Base-by-base conservation (phyloP, 2,888 invertebrate genomes). In the Physocephala rufipes region DNA sequence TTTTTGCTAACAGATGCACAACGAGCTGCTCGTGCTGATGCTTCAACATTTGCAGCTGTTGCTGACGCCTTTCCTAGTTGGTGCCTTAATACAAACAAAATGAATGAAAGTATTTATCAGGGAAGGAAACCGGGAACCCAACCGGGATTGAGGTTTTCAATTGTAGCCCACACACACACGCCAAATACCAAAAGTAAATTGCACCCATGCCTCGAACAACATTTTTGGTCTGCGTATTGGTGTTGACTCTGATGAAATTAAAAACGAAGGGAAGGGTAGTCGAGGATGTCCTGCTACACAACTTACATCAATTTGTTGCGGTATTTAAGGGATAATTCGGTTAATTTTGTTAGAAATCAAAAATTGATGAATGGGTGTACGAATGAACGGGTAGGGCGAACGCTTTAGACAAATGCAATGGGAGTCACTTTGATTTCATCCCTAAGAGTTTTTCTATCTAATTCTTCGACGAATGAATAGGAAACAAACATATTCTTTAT, bases 171-270 rank as follows among this genome's bases (percentile, higher is more conserved):
- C n/a, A n/a, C n/a, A n/a, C n/a, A n/a, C n/a, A n/a, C n/a, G n/a
- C n/a, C n/a, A n/a, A 36, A 36, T 9, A 4, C 9, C 36, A 36
- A 15, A 15, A n/a, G 19, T 36, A 36, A 16, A 47, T n/a, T 68
- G 61, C 70, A 70, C 64, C 64, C 69, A 43, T 64, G 19, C 51
- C 49, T n/a, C n/a, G n/a, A n/a, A 19, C 1, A 28, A 16, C 30
- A 26, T 16, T 51, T 62, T 61, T 74, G n/a, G n/a, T 74, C 67
- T 74, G 73, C 74, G 58, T 1, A 73, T 70, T 53, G 62, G 72
- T 74, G 74, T 73, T 75, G 51, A 24, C 62, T 19, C 58, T 28
- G 59, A 59, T 55, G 65, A 47, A 64, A 49, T 58, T 21, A 55
- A 61, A 45, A 19, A 30, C 24, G 30, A n/a, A 66, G 28, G 28